Base-by-base conservation (phyloP, 2,113 vertebrate genomes). In the Manacus vitellinus region DNA sequence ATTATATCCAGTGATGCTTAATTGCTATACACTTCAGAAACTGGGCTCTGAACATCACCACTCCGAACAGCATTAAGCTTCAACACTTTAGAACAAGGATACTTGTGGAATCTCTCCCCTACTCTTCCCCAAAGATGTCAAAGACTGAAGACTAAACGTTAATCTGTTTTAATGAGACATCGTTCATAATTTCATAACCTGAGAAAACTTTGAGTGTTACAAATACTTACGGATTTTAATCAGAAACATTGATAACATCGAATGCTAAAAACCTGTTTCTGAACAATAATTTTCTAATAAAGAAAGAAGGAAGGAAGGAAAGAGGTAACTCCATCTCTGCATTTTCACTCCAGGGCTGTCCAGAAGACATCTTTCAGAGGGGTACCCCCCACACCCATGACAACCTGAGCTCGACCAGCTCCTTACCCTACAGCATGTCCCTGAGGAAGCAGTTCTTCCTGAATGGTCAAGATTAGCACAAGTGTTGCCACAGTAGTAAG, bases 371-470 rank as follows among this genome's bases (percentile, higher is more conserved):
- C 27, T 31, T 73, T 41, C 63, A 67, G 20, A 72, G 11, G 16
- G 25, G 10, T 35, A 55, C 4, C 51, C 33, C 19, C 19, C 14
- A 70, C 3, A 71, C 13, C 33, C 56, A 44, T 6, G 19, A 67
- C 46, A 90, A 77, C 16, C 41, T n/a, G 23, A 78, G 30, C 61
- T 2, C 4, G 62, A 66, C 31, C 61, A 63, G 43, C 27, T 88
- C 39, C 61, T 61, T 23, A 17, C n/a, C 43, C 66, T 62, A 37
- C 17, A 76, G 24, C 61, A 49, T 5, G 46, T 78, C 47, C 68
- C 65, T 84, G 59, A 83, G 76, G 91, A 92, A 91, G 44, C 39
- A 74, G 68, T 52, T 88, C 85, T 84, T 95, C 92, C 82, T 52
- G 47, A 88, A 61, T 2, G 1, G 59, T 54, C 92, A 85, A 33